Evolutionary conservation across 2,113 vertebrate species (phyloP).

Genomic region (Coracopsis vasa): DNA sequence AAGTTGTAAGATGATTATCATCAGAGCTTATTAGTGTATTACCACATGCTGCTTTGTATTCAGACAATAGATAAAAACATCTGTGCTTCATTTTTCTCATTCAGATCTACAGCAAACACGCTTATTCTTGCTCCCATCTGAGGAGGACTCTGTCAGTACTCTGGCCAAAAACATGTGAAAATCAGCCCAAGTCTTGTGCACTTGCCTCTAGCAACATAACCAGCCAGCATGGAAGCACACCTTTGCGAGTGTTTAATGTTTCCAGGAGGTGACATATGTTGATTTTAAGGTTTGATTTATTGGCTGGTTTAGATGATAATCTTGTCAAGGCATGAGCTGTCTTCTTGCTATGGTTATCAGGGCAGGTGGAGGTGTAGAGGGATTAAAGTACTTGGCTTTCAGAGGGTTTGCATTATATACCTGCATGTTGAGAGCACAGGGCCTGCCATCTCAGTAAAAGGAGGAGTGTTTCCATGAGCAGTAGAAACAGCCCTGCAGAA

Average conservation of each 20-base stretch:
- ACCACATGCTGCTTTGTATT: constrained; percentile 57
- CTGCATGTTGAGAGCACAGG: not conserved
- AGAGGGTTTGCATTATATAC: rapidly evolving
- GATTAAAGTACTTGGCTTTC: not conserved
- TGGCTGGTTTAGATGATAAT: not conserved
- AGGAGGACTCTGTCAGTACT: not conserved
- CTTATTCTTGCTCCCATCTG: constrained; percentile 21
- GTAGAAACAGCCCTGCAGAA: not conserved
- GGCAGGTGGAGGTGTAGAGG: not conserved
- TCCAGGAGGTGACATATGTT: not conserved
- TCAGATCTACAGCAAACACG: not conserved
- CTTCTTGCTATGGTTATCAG: not conserved
- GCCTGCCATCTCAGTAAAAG: not conserved
- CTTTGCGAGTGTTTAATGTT: not conserved
- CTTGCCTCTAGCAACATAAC: not conserved
- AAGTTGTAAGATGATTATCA: constrained; percentile 36
- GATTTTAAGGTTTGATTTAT: constrained; percentile 28
- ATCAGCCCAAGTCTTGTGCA: not conserved
- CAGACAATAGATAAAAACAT: constrained; percentile 46
- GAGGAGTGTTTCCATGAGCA: not conserved
- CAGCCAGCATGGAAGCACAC: not conserved
- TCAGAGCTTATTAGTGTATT: constrained; percentile 34
- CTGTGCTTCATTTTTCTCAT: not conserved
- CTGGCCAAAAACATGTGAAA: constrained; percentile 29
- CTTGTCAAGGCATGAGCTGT: not conserved